Evolutionary conservation across 1,140 invertebrate species (phyloP), one percentile per base, ranked within the genome.

Genomic region (Aleiodes sp.): DNA sequence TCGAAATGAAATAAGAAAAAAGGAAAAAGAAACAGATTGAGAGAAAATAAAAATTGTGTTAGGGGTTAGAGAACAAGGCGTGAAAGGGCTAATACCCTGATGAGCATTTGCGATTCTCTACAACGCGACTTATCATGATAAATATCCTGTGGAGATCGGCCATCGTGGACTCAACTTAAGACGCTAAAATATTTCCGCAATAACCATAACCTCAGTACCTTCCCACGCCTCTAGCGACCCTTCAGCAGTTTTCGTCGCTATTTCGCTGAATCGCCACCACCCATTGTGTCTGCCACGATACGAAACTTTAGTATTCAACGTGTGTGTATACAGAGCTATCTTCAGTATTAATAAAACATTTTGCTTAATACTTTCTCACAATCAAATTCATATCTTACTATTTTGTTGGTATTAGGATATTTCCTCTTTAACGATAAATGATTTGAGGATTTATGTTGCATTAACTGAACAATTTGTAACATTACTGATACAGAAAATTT

Each of bases 51-150:
- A 21, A 37, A n/a, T 19, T 39, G 8, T 41, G 10, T 33, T 24
- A 33, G 41, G 14, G 61, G 62, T 26, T 63, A 35, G 67, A 31
- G 21, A 37, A 33, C 41, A 33, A 46, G 41, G 26, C 19, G 29
- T 37, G 37, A 64, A 64, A 64, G 39, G 61, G 61, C 39, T 64
- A 64, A 64, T 64, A 43, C 61, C 9, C 35, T 9, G 21, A 64
- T 41, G 21, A 43, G 29, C 39, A 64, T 41, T 43, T 19, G 26
- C 26, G 37, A 29, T 24, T 43, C 29, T 41, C 35, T 43, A 59
- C 56, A 9, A 10, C 12, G 39, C 21, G 21, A 64, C 61, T 64
- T 64, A 64, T 64, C 61, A 64, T 64, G 61, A 64, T 64, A 41
- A 64, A 64, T 28, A 65, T 61, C 12, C 29, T 29, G 33, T 37